These are phyloP conservation scores for Oxystoma pomonae DNA, from an alignment of 2,888 invertebrate species.

Conservation along the genomic window DNA sequence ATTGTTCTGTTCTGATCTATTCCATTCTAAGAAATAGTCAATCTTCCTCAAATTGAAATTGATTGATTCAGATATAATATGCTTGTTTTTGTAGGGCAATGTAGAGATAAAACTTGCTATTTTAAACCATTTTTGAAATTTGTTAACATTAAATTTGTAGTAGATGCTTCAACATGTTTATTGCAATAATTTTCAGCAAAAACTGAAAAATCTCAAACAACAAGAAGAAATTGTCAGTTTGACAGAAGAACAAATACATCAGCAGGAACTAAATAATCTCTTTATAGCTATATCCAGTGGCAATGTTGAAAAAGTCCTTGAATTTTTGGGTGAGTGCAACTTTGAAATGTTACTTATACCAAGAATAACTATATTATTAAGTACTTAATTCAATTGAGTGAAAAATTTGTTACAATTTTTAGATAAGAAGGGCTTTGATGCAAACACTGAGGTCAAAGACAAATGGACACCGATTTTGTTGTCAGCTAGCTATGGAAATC, in stretches of 20 bases:
- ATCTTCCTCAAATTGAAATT: no score
- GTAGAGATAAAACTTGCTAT: no score
- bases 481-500: slow-evolving; percentile 56
- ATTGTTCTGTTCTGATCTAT: no score
- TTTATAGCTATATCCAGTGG: slow-evolving; percentile 29
- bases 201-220: slow-evolving; percentile 18
- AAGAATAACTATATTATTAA: neutral
- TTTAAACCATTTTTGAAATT: no score
- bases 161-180: slow-evolving; percentile 6
- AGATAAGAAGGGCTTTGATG: slow-evolving; percentile 33
- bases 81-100: no score
- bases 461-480: slow-evolving; percentile 61
- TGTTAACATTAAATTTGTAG: slow-evolving; percentile 1
- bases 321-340: slow-evolving; percentile 17
- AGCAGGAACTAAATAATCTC: slow-evolving; percentile 21
- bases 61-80: no score
- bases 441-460: slow-evolving; percentile 49
- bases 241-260: slow-evolving; percentile 23
- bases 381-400: no score
- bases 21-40: no score
- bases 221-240: slow-evolving; percentile 12
- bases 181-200: slow-evolving; percentile 9
- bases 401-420: neutral
- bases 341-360: neutral
- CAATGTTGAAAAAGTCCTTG: slow-evolving; percentile 21